Evolutionary conservation across 2,888 invertebrate species (phyloP), one percentile per base, ranked within the genome.

Genomic region (Drosophila ustulata): DNA sequence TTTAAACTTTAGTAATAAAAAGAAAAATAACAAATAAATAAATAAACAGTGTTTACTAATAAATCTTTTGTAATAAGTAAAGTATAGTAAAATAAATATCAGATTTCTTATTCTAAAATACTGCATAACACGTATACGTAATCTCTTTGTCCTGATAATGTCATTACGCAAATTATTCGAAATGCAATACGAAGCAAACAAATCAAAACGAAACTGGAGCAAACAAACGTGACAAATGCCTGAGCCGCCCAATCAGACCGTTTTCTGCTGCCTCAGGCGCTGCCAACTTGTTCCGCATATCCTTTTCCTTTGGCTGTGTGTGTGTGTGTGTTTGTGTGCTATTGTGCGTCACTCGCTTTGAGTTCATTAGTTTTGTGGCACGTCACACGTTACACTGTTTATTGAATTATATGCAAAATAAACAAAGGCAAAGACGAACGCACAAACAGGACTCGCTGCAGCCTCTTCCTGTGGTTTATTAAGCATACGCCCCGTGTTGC

Each of bases 341-440:
- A 1, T 18, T 18, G 18, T 18, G 18, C 18, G 18, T 18, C 18
- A 18, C 18, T 18, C 75, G 59, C 56, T 66, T 66, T 71, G 65
- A 82, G 62, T 71, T 85, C 82, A 85, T 81, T 85, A 79, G 79
- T 68, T 75, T 53, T 78, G 64, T 57, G 64, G 64, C 76, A 82
- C 76, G 76, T 75, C 73, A 69, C 64, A 74, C 74, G 68, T 68
- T 71, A 63, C 66, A 50, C 53, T 66, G 73, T 68, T 81, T 82
- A 81, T 81, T 82, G 75, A 82, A 73, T 85, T 85, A 81, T 66
- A 61, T 75, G 68, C 62, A 80, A 69, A 50, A 56, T 58, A 80
- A 69, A 62, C 57, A 68, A 28, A 59, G 8, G 5, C 39, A 55
- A n/a, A 57, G 18, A 51, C 69, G 62, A 55, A 59, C 62, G 66